These are phyloP conservation scores for Mugil cephalus DNA, from an alignment of 2,113 vertebrate species.

Conservation along the genomic window DNA sequence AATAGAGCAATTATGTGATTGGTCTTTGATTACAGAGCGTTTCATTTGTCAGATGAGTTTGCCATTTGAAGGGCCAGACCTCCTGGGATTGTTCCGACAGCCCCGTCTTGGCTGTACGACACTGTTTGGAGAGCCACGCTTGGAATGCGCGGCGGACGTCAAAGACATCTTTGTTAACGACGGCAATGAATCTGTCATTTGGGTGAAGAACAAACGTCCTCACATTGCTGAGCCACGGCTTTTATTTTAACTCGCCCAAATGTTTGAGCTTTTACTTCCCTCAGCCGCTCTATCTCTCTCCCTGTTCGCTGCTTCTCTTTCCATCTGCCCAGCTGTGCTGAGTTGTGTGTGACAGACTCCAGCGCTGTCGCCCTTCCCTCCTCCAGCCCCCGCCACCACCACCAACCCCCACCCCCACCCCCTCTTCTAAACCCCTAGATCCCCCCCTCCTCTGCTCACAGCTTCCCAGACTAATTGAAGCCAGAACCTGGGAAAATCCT, in stretches of 20 bases:
- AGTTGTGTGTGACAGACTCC: conserved; percentile 84
- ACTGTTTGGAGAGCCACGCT: conserved; percentile 24
- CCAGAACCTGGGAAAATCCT: conserved; percentile 84
- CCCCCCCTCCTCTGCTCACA: conserved; percentile 33
- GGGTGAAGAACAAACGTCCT: conserved; percentile 24
- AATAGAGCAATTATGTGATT: conserved; percentile 84
- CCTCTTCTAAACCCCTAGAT: conserved; percentile 9
- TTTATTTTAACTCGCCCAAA: conserved; percentile 23
- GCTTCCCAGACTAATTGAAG: conserved; percentile 83
- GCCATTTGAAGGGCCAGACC: conserved; percentile 71
- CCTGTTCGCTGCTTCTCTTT: conserved; percentile 33
- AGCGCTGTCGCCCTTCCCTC: conserved; percentile 65
- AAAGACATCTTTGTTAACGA: conserved; percentile 39
- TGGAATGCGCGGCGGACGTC: neutral
- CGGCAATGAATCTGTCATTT: conserved; percentile 23
- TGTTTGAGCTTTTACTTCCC: conserved; percentile 18
- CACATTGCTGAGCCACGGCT: neutral
- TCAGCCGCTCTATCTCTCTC: conserved; percentile 31
- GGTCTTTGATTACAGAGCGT: conserved; percentile 82
- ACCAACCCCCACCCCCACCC: conserved; percentile 3
- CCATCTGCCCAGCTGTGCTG: conserved; percentile 73
- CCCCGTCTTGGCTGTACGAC: conserved; percentile 35
- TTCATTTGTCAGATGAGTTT: conserved; percentile 79
- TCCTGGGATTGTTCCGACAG: conserved; percentile 69
- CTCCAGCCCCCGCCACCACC: neutral